Conservation (phyloP, 2,888 invertebrate genomes). For the Callimorpha dominula region DNA sequence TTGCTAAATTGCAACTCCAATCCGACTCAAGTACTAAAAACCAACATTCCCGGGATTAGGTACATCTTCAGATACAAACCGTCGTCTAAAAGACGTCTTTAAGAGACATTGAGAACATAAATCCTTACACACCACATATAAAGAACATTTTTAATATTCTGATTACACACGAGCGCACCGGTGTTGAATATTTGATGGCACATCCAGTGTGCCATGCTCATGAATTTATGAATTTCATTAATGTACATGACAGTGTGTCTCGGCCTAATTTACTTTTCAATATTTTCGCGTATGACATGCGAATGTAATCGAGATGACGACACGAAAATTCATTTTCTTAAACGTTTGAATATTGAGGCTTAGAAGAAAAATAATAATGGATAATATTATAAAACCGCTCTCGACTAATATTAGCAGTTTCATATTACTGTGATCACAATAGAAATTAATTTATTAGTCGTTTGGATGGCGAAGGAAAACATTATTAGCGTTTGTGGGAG, state of each 20-base stretch:
- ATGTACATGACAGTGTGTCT: conserved; percentile 52
- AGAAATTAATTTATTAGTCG: too few species aligned
- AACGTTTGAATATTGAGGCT: conserved; percentile 1
- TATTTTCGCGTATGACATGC: conserved; percentile 34
- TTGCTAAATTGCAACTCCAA: neutral
- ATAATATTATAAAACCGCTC: neutral
- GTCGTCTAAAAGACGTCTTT: neutral
- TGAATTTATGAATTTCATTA: conserved; percentile 77
- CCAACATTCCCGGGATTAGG: neutral
- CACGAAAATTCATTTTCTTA: conserved; percentile 25
- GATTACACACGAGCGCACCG: conserved; percentile 56
- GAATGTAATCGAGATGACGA: conserved; percentile 32
- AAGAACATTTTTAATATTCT: conserved; percentile 73
- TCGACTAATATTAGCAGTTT: neutral
- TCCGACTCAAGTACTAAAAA: neutral
- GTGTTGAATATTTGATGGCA: conserved; percentile 66
- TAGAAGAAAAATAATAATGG: neutral
- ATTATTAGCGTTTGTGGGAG: neutral
- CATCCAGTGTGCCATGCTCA: conserved; percentile 51
- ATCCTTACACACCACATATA: conserved; percentile 50
- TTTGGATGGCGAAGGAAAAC: too few species aligned
- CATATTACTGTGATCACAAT: too few species aligned
- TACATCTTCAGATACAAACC: neutral
- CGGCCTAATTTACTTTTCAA: conserved; percentile 50
- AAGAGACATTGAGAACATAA: conserved; percentile 22